Percentiles rank a stretch among this genome's conserved stretches.
These are phyloP conservation scores for Acronicta leporina DNA, from an alignment of 2,888 invertebrate species.

Conservation along the genomic window DNA sequence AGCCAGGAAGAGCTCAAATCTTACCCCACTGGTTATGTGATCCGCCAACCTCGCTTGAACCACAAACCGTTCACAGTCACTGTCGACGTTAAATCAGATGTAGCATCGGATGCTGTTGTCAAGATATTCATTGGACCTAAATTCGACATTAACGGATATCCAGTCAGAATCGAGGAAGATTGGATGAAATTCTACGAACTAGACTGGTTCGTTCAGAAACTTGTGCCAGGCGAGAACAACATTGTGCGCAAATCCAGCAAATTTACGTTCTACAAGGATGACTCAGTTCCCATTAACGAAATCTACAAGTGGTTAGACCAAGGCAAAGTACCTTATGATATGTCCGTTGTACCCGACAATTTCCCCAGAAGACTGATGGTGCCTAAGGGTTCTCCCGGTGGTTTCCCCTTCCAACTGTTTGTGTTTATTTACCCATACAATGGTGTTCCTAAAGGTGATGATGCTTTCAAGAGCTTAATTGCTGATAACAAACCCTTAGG, in stretches of 20 bases:
- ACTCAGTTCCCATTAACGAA: conserved; percentile 89
- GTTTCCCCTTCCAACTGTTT: conserved; percentile 91
- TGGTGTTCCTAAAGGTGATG: conserved; percentile 73
- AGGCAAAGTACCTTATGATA: conserved; percentile 84
- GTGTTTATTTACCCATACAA: conserved; percentile 89
- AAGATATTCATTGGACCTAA: conserved; percentile 92
- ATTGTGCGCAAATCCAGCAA: conserved; percentile 91
- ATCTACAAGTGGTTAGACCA: conserved; percentile 89
- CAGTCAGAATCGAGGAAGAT: conserved; percentile 86
- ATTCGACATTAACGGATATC: conserved; percentile 88
- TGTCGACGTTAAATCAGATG: conserved; percentile 89
- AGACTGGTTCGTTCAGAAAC: conserved; percentile 89
- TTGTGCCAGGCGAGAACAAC: conserved; percentile 90
- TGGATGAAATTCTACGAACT: conserved; percentile 90
- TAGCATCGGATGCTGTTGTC: conserved; percentile 88
- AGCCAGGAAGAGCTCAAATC: conserved; percentile 69
- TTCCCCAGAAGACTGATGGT: conserved; percentile 92
- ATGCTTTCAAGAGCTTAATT: conserved; percentile 66
- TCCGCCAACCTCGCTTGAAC: conserved; percentile 92
- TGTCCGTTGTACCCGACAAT: conserved; percentile 87
- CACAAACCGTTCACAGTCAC: conserved; percentile 91
- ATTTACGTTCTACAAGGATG: conserved; percentile 90
- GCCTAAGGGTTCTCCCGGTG: conserved; percentile 92
- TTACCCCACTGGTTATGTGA: conserved; percentile 81
- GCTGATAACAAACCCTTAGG: conserved; percentile 87